phyloP scores from a whole-genome alignment of 1,140 invertebrate species.

The Cheumatopsyche charites region DNA sequence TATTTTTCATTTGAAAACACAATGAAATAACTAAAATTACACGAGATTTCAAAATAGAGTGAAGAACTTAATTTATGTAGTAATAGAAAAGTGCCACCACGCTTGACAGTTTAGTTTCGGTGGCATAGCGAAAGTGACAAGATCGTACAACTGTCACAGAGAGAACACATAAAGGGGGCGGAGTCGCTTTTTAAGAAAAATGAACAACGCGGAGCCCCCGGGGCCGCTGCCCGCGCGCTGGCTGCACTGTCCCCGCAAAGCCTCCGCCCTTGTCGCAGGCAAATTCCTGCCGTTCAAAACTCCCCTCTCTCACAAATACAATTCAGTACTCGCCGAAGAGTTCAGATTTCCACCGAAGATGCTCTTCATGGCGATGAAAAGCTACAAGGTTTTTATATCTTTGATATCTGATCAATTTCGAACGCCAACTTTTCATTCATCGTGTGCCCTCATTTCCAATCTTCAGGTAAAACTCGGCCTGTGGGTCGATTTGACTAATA shows the following conservation, averaged over 20 bases:
- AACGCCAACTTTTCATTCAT: not conserved
- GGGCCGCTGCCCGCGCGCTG: slow-evolving; percentile 81
- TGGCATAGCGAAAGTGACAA: not conserved
- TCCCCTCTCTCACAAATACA: slow-evolving; percentile 77
- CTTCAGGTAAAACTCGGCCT: slow-evolving; percentile 83
- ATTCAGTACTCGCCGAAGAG: slow-evolving; percentile 79
- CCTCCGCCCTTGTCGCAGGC: slow-evolving; percentile 72
- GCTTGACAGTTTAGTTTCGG: too few species aligned
- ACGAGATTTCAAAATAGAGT: too few species aligned
- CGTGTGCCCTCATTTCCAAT: not conserved
- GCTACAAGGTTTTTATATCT: slow-evolving; percentile 66
- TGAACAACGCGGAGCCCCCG: slow-evolving; percentile 57
- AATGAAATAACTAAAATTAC: too few species aligned
- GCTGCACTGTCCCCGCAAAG: slow-evolving; percentile 90
- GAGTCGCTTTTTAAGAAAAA: not conserved
- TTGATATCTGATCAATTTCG: too few species aligned
- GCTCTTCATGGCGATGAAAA: slow-evolving; percentile 76
- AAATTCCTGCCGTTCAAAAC: slow-evolving; percentile 95
- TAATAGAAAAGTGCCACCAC: too few species aligned
- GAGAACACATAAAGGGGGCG: too few species aligned
- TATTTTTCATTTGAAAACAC: too few species aligned
- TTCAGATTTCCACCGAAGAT: slow-evolving; percentile 84
- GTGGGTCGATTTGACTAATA: slow-evolving; percentile 97
- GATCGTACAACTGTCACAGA: too few species aligned
- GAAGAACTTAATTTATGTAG: too few species aligned